Percentiles rank a stretch among this genome's conserved stretches.
These are phyloP conservation scores for Drosophila macrospina DNA, from an alignment of 2,888 invertebrate genomes.

Conservation along the genomic window DNA sequence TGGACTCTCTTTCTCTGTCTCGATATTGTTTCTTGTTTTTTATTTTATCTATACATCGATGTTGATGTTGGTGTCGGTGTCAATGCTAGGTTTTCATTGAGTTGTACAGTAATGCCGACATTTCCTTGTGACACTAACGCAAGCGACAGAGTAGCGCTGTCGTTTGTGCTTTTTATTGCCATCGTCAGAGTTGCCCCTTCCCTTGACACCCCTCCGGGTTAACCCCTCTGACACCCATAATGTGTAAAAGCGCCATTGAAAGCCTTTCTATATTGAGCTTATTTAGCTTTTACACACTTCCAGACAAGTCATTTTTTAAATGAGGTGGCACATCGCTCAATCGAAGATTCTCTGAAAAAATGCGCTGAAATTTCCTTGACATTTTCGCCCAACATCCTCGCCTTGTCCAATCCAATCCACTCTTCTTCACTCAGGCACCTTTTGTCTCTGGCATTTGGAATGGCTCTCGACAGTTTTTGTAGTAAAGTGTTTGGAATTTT, in stretches of 20 bases:
- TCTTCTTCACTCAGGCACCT: conserved; percentile 12
- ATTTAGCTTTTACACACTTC: conserved; percentile 54
- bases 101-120: conserved; percentile 76
- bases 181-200: conserved; percentile 53
- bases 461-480: conserved; percentile 45
- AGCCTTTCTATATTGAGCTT: conserved; percentile 69
- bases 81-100: conserved; percentile 33
- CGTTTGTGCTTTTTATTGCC: conserved; percentile 67
- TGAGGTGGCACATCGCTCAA: conserved; percentile 51
- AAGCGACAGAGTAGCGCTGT: conserved; percentile 35
- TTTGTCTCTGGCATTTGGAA: conserved; percentile 33
- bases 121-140: conserved; percentile 63
- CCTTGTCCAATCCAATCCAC: conserved; percentile 11
- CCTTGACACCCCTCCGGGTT: background rate
- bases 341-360: conserved; percentile 69
- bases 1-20: conserved; percentile 47
- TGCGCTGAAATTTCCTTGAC: conserved; percentile 58
- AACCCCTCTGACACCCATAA: background rate
- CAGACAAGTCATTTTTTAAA: background rate
- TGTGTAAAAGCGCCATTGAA: conserved; percentile 28
- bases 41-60: background rate
- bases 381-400: conserved; percentile 53
- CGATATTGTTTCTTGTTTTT: conserved; percentile 4
- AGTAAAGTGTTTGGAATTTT: conserved; percentile 52
- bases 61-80: conserved; percentile 6